Evolutionary conservation across 2,113 vertebrate genomes (phyloP).

Genomic region (Gymnogyps californianus): DNA sequence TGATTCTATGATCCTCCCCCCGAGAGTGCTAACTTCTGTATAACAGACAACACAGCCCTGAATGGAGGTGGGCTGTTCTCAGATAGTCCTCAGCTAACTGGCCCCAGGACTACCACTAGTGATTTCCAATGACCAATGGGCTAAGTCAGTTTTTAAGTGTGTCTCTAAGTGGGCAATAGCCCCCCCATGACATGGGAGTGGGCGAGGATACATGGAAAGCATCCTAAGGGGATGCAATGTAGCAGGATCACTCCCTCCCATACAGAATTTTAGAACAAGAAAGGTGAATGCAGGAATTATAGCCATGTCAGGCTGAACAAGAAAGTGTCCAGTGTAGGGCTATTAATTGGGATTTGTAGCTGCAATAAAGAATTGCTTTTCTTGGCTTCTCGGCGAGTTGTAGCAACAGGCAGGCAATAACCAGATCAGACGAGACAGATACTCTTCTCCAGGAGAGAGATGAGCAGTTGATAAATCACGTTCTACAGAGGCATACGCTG

Average conservation of each 20-base stretch:
- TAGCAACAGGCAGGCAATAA: not conserved
- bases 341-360: not conserved
- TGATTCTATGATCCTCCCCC: not conserved
- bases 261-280: not conserved
- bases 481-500: not conserved
- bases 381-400: not conserved
- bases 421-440: not conserved
- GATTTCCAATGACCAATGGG: not conserved
- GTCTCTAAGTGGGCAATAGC: not conserved
- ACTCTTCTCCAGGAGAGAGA: not conserved
- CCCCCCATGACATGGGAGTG: too few relatives aligned
- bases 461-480: not conserved
- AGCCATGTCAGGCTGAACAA: not conserved
- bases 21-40: not conserved
- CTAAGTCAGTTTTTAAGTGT: not conserved
- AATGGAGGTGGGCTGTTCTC: not conserved
- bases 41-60: not conserved
- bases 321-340: too few relatives aligned
- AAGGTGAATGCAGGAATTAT: not conserved
- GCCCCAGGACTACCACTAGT: not conserved
- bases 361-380: not conserved
- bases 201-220: not conserved
- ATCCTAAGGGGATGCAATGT: not conserved
- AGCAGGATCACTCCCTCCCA: not conserved
- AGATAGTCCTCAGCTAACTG: not conserved